Evolutionary conservation across 2,888 invertebrate species (phyloP), one percentile per base, ranked within the genome.

Genomic region (Nephrocerus scutellatus): DNA sequence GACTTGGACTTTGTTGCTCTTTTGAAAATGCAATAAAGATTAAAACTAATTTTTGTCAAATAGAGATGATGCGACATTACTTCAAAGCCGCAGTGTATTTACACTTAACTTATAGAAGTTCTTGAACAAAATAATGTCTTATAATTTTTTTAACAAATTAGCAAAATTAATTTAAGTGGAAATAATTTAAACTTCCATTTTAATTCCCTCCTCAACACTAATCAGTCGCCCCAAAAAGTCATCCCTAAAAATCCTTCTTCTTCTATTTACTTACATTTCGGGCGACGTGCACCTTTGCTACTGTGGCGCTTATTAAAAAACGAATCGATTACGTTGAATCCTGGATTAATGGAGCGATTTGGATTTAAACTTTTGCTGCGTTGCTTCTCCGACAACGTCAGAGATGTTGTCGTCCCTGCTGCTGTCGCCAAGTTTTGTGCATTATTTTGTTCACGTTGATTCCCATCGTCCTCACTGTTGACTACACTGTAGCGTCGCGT

Each of bases 401-500:
- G 29, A 16, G n/a, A n/a, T n/a, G n/a, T n/a, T 13, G 32, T 9
- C 5, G 9, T 21, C 12, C 30, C 30, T 6, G 22, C 29, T 15
- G 22, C 3, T 12, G 33, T n/a, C 10, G 24, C 45, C 3, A 44
- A 18, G 15, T 50, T 30, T 28, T 23, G 30, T 10, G 36, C 8
- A n/a, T 35, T 36, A 3, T 14, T 28, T 29, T 43, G 36, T 16
- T 45, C 35, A 28, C 44, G 37, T 26, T 34, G 34, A 12, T 43
- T 46, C 35, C 54, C 52, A 25, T 57, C 59, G 36, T 68, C 66
- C 46, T 51, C 65, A 0, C 66, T 62, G 54, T 71, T 74, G 29
- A 75, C 77, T 18, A 71, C 66, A 21, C 77, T 73, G 53, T 78
- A 80, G 12, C 72, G 71, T 36, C 74, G 66, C 4, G 72, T 71